Evolutionary conservation across 2,797 vertebrate genomes (phyloP).

Genomic region (Meriones psammophilus): DNA sequence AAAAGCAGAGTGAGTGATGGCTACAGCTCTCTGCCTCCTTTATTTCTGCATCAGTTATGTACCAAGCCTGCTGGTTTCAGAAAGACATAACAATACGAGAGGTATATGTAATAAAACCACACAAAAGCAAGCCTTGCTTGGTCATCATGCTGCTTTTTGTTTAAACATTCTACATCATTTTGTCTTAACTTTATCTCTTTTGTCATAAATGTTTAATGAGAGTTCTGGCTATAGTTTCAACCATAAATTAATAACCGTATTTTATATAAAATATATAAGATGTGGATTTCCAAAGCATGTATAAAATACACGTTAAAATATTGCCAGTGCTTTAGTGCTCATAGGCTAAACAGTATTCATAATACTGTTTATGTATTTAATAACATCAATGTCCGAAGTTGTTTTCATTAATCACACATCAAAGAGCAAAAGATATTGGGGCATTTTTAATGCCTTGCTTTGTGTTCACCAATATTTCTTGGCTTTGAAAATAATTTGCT

Average conservation of each 20-base stretch:
- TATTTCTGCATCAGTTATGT: not conserved
- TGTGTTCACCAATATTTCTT: not conserved
- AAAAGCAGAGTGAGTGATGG: not conserved
- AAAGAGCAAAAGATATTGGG: not conserved
- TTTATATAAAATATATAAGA: not conserved
- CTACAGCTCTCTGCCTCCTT: not conserved
- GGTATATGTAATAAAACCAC: not conserved
- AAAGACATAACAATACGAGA: not conserved
- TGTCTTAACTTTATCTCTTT: not conserved
- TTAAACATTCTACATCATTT: not conserved
- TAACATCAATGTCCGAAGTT: not conserved
- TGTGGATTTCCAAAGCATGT: not conserved
- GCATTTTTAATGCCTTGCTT: not conserved
- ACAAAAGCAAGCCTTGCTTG: not conserved
- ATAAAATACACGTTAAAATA: not conserved
- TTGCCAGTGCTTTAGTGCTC: not conserved
- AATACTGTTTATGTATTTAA: no score
- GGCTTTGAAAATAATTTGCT: not conserved
- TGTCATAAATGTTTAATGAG: constrained; percentile 12
- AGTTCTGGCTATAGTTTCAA: not conserved
- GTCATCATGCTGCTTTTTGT: not conserved
- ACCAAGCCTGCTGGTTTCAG: not conserved
- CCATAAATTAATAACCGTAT: not conserved
- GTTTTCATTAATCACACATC: not conserved
- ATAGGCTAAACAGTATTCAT: not conserved